Percentiles rank a stretch among this genome's conserved stretches.
Conservation (phyloP, 2,888 invertebrate species). For the Nemotelus pantherinus region DNA sequence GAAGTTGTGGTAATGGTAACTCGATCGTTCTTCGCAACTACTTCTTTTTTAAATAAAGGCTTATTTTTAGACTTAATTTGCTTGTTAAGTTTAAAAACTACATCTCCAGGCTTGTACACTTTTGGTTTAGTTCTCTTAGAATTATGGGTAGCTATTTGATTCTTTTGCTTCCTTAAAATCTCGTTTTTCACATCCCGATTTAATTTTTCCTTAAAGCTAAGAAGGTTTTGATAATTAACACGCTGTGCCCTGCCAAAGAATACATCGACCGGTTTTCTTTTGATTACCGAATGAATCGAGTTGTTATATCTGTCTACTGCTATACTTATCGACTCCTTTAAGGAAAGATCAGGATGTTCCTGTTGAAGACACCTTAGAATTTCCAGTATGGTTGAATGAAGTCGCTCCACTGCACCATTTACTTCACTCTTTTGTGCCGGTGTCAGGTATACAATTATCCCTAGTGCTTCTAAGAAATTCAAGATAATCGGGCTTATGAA, state of each 20-base stretch:
- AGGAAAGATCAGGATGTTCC: constrained; percentile 41
- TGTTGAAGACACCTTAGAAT: background rate
- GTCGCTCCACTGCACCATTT: too few species aligned
- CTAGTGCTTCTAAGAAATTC: too few species aligned
- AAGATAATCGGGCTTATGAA: too few species aligned
- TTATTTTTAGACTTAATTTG: constrained; percentile 18
- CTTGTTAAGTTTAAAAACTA: constrained; percentile 7
- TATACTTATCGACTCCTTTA: background rate
- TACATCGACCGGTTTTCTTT: constrained; percentile 48
- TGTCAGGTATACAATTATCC: too few species aligned
- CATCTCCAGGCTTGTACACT: background rate
- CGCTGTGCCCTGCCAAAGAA: constrained; percentile 49
- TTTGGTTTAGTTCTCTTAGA: constrained; percentile 10
- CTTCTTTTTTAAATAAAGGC: constrained; percentile 1
- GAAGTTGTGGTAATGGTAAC: constrained; percentile 3
- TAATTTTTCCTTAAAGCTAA: constrained; percentile 7
- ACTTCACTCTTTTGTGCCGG: too few species aligned
- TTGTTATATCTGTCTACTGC: constrained; percentile 50
- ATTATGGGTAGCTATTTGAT: background rate
- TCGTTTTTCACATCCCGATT: constrained; percentile 16
- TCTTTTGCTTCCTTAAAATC: constrained; percentile 17
- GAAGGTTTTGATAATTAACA: constrained; percentile 40
- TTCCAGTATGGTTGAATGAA: too few species aligned
- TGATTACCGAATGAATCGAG: constrained; percentile 49
- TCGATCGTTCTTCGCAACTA: background rate